Evolutionary conservation across 2,797 vertebrate genomes (phyloP).

Genomic region (Urophycis tenuis): DNA sequence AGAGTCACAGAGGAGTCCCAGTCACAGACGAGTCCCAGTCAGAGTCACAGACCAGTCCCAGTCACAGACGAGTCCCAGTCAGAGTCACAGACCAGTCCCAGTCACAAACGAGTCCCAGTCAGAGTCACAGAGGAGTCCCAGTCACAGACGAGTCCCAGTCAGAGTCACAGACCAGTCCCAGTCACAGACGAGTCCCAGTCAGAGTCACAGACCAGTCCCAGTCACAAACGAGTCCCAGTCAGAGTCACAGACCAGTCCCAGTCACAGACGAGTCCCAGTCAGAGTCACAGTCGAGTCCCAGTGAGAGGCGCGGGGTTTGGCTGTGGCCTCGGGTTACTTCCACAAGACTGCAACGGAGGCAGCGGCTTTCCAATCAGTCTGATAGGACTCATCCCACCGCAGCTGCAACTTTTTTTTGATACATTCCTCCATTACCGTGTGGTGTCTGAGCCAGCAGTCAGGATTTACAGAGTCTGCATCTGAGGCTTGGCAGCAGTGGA

Average conservation of each 20-base stretch:
- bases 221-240: background rate
- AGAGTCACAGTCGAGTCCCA: background rate
- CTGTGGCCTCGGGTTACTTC: background rate
- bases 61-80: no score
- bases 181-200: no score
- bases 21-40: no score
- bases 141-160: no score
- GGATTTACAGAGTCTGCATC: background rate
- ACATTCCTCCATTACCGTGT: background rate
- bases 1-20: background rate
- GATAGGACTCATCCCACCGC: background rate
- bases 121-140: background rate
- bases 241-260: background rate
- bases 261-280: background rate
- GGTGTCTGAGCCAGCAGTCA: background rate
- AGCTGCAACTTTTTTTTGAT: background rate
- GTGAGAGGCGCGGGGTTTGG: no score
- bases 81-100: background rate
- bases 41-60: background rate
- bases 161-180: background rate
- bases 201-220: background rate
- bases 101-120: background rate
- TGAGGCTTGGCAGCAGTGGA: background rate
- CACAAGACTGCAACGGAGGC: background rate
- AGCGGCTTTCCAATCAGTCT: constrained; percentile 2